Evolutionary conservation across 2,113 vertebrate genomes (phyloP), one percentile per base, ranked within the genome.

Genomic region (Callopanchax toddi): DNA sequence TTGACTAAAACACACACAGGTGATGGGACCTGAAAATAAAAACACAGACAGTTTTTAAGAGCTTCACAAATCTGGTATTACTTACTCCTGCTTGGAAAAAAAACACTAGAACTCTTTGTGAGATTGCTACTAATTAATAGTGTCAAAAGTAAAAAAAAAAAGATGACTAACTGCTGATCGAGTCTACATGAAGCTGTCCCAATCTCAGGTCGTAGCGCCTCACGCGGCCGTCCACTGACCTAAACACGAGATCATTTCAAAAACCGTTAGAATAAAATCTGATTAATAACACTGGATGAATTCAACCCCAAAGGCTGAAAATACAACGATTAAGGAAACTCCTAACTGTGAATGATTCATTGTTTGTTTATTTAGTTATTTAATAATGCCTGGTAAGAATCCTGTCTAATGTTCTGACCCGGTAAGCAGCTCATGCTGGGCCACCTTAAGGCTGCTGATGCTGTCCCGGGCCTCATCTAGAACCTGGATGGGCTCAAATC

Each of bases 1-100:
- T 64, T 91, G 94, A 89, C 93, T 98, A 89, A 98, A 97, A 75
- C 96, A 96, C 64, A 95, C 94, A n/a, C 96, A 96, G 1, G 95
- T 97, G 87, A 98, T 94, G 42, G 97, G 95, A 87, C 95, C 96
- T 98, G 82, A 6, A 68, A 60, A 13, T 9, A 79, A 3, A 58
- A 2, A 71, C 34, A 68, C 17, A 60, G 0, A 63, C 11, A 44
- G 6, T 0, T 15, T 65, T 46, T 48, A 5, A 1, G 5, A 3
- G 11, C 20, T 20, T 17, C 34, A 22, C 25, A 21, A 36, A 23
- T 53, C 12, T 10, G 23, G 7, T 32, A 5, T 29, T n/a, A n/a
- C 26, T 7, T 22, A 17, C 0, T 18, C 2, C 10, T n/a, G 1
- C 53, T 25, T 7, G 8, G 2, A 42, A 2, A 26, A 17, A 0